These are phyloP conservation scores for Drosophila elegans DNA, from an alignment of 1,140 invertebrate species.

Conservation along the genomic window DNA sequence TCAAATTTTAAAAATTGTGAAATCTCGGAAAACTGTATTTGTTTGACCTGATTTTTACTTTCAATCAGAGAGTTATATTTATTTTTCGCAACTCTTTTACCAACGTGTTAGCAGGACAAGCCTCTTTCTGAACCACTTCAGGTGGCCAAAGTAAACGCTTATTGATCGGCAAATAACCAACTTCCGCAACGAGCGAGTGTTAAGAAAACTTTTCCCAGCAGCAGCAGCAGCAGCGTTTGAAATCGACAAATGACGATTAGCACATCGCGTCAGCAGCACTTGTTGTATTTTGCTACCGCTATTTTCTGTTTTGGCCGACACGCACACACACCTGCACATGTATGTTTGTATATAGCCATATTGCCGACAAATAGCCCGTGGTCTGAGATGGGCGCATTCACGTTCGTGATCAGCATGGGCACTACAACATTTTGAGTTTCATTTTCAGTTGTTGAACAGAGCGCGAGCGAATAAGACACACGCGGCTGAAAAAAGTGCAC, in stretches of 20 bases:
- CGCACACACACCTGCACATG: constrained; percentile 13
- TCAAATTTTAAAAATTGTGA: neutral
- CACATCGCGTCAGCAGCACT: constrained; percentile 45
- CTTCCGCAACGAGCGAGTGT: constrained; percentile 32
- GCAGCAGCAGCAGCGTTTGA: constrained; percentile 4
- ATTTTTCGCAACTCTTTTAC: neutral
- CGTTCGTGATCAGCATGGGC: constrained; percentile 72
- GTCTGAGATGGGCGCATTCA: constrained; percentile 50
- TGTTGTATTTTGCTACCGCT: constrained; percentile 36
- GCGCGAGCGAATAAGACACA: constrained; percentile 67
- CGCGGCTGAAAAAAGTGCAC: constrained; percentile 37
- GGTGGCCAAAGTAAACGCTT: constrained; percentile 28
- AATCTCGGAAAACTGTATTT: neutral
- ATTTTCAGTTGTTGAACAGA: constrained; percentile 60
- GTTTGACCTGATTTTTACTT: neutral
- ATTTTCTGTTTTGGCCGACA: constrained; percentile 63
- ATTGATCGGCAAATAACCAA: constrained; percentile 43
- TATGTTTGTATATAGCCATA: constrained; percentile 14
- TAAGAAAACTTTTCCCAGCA: constrained; percentile 40
- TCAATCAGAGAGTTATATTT: neutral
- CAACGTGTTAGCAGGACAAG: constrained; percentile 3
- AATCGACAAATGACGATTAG: constrained; percentile 55
- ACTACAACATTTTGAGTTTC: constrained; percentile 60
- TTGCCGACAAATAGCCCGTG: constrained; percentile 12
- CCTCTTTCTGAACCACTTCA: neutral